Conservation (phyloP, 2,888 invertebrate genomes). For the Cyclophora albipunctata region DNA sequence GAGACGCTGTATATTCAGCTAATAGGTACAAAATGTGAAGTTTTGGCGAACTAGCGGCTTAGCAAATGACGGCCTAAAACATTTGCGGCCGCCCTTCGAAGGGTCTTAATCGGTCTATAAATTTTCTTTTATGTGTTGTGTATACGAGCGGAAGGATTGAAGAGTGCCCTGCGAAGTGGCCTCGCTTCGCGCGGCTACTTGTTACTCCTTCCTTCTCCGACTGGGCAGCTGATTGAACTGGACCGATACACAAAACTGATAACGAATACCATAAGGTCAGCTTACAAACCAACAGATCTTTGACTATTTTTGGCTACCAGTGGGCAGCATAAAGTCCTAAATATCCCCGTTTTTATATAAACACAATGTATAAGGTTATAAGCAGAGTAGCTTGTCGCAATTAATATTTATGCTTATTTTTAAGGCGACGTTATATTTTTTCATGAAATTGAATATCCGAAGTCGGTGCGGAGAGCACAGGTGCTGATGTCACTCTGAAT, state of each 20-base stretch:
- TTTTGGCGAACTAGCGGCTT: conserved; percentile 49
- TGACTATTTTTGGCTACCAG: no score
- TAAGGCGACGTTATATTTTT: conserved; percentile 2
- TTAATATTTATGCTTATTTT: no score
- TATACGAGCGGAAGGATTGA: conserved; percentile 33
- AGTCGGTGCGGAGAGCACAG: conserved; percentile 47
- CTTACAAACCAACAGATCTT: no score
- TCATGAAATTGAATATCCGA: conserved; percentile 32
- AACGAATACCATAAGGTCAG: no score
- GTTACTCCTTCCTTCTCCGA: conserved; percentile 8
- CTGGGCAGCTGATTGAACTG: conserved; percentile 10
- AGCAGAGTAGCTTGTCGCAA: no score
- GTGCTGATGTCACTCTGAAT: conserved; percentile 51
- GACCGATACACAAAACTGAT: not conserved
- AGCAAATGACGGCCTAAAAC: conserved; percentile 48
- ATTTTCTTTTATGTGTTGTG: conserved; percentile 55
- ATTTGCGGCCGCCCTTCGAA: conserved; percentile 53
- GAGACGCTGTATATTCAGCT: conserved; percentile 13
- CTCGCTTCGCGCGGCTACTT: conserved; percentile 3
- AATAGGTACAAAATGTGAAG: conserved; percentile 24
- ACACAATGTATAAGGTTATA: no score
- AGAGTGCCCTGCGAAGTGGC: conserved; percentile 18
- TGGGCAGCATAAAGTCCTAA: no score
- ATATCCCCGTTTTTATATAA: no score
- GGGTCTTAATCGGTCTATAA: conserved; percentile 59